Percentiles rank a stretch among this genome's conserved stretches.
Evolutionary conservation across 2,797 vertebrate genomes (phyloP).

Genomic region (Smutsia gigantea): DNA sequence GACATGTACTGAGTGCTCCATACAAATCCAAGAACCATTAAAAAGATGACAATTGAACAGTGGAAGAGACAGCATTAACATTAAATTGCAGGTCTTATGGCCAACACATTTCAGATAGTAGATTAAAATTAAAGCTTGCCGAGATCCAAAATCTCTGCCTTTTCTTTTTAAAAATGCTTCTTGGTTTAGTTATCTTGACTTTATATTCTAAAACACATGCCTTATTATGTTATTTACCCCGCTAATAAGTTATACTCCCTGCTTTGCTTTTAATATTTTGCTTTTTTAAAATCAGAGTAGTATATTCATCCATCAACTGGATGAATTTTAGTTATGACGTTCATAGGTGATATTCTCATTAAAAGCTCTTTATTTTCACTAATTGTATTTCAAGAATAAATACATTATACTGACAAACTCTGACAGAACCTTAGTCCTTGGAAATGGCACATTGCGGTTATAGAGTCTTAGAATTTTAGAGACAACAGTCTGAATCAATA

Average conservation of each 20-base stretch:
- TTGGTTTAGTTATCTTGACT: neutral
- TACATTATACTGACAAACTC: neutral
- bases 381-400: neutral
- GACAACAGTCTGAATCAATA: neutral
- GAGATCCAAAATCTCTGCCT: neutral
- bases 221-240: neutral
- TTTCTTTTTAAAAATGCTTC: neutral
- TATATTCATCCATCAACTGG: neutral
- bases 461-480: neutral
- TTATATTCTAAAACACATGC: neutral
- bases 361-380: neutral
- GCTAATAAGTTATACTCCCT: neutral
- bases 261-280: neutral
- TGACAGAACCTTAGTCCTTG: neutral
- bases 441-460: neutral
- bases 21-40: neutral
- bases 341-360: neutral
- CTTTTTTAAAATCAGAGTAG: neutral
- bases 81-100: neutral
- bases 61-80: neutral
- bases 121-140: neutral
- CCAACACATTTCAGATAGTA: neutral
- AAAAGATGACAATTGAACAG: neutral
- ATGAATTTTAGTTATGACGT: neutral
- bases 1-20: neutral